Conservation (phyloP, 2,113 vertebrate species). For the Telmatochromis brichardi region DNA sequence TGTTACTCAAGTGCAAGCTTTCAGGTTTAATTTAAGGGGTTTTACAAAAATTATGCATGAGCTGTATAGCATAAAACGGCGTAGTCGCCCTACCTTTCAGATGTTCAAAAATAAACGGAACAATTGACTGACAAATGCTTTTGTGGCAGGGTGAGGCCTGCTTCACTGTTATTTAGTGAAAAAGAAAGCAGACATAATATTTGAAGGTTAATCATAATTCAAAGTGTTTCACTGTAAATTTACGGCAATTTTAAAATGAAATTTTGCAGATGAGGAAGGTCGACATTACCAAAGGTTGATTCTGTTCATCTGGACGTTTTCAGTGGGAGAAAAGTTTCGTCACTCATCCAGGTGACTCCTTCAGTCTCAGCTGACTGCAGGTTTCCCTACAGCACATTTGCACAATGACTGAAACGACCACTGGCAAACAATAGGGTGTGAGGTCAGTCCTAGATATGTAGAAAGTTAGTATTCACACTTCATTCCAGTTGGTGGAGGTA, state of each 20-base stretch:
- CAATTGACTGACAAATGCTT: neutral
- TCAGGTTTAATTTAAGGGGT: neutral
- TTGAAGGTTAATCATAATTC: neutral
- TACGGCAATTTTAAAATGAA: rapidly evolving
- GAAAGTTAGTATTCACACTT: neutral
- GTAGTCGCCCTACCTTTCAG: neutral
- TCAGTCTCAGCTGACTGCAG: neutral
- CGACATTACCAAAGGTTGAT: neutral
- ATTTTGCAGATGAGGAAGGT: rapidly evolving
- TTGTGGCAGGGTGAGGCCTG: neutral
- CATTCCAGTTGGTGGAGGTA: neutral
- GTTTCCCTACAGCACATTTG: neutral
- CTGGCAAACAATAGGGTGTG: neutral
- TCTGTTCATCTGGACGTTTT: neutral
- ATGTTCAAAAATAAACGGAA: rapidly evolving
- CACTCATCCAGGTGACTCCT: neutral
- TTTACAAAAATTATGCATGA: neutral
- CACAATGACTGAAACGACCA: neutral
- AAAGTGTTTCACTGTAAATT: neutral
- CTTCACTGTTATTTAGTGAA: neutral
- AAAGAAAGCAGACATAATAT: neutral
- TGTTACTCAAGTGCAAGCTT: neutral
- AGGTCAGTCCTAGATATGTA: neutral
- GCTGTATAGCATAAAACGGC: rapidly evolving
- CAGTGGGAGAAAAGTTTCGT: neutral